These are phyloP conservation scores for Ploceus nigricollis DNA, from an alignment of 2,113 vertebrate genomes.

Conservation along the genomic window DNA sequence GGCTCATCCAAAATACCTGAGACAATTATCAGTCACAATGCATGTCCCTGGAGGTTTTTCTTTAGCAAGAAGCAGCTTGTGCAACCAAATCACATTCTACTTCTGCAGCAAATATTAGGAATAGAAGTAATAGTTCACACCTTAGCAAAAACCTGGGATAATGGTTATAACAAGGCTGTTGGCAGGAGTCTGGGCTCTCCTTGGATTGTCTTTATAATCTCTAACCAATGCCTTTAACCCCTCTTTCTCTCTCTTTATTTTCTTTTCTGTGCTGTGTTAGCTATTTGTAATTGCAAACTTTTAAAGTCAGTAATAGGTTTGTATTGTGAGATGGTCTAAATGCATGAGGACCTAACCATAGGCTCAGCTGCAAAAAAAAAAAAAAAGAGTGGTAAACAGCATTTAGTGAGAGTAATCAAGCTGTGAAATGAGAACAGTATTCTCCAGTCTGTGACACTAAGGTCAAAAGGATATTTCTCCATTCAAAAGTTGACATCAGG, in stretches of 20 bases:
- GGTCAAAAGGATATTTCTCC: neutral
- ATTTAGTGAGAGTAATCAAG: neutral
- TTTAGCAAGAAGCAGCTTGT: conserved; percentile 44
- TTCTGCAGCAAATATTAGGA: neutral
- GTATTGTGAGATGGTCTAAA: neutral
- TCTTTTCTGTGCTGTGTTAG: neutral
- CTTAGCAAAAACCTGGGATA: neutral
- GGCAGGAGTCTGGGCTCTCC: neutral
- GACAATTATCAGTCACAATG: conserved; percentile 26
- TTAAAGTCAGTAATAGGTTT: neutral
- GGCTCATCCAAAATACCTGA: conserved; percentile 8
- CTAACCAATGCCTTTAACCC: neutral
- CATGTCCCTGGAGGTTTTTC: conserved; percentile 1
- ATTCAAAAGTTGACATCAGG: neutral
- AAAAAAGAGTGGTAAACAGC: neutral
- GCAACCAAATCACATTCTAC: neutral
- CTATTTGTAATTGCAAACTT: neutral
- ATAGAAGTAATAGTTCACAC: neutral
- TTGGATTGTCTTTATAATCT: neutral
- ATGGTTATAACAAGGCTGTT: neutral
- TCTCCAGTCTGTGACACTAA: neutral
- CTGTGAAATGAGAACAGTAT: neutral
- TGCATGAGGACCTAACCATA: neutral
- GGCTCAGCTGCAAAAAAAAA: neutral
- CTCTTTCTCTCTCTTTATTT: neutral